phyloP scores from a whole-genome alignment of 1,140 invertebrate species.

The Macrocentrus cingulum region DNA sequence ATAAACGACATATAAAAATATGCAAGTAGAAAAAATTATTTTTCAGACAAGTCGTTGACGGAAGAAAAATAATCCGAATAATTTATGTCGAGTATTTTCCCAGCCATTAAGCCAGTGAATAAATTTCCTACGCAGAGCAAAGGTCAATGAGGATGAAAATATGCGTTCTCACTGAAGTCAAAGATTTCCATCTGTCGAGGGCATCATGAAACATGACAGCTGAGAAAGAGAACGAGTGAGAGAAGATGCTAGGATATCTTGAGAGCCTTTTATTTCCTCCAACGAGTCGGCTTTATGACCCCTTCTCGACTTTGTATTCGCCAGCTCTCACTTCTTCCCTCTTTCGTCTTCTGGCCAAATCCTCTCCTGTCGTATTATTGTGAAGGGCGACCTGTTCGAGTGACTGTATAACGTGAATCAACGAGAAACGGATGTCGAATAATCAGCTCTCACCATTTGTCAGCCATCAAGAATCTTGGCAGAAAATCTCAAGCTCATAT shows the following conservation, averaged over 20 bases:
- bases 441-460: conserved; percentile 26
- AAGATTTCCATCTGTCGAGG: conserved; percentile 3
- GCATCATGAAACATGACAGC: not conserved
- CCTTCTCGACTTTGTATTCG: not conserved
- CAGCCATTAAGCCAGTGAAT: too few relatives aligned
- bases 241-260: not conserved
- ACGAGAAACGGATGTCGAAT: conserved; percentile 24
- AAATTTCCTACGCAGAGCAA: not conserved
- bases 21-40: too few relatives aligned
- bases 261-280: conserved; percentile 10
- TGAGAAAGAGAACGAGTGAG: not conserved
- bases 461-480: not conserved
- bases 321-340: not conserved
- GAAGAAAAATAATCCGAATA: too few relatives aligned
- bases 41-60: too few relatives aligned
- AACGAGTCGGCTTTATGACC: conserved; percentile 13
- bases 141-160: not conserved
- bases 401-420: not conserved
- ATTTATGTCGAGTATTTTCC: too few relatives aligned
- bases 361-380: not conserved
- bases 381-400: not conserved
- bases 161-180: not conserved
- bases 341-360: not conserved
- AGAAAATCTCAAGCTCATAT: too few relatives aligned
- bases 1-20: too few relatives aligned